Percentiles rank a stretch among this genome's conserved stretches.
phyloP scores from a whole-genome alignment of 2,888 invertebrate genomes.

The Nephrotoma appendiculata region DNA sequence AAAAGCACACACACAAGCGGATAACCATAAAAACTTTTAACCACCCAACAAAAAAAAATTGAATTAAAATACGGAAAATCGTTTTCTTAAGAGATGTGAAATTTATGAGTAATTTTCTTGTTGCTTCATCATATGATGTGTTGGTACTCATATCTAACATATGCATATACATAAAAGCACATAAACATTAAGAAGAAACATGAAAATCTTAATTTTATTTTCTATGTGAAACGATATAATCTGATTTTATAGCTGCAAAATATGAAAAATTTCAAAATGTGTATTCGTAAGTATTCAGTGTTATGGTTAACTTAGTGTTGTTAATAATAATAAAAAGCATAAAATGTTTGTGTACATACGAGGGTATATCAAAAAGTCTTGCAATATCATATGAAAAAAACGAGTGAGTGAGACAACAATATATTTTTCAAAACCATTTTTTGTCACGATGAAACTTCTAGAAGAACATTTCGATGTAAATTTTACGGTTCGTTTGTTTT shows the following conservation, averaged over 20 bases:
- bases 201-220: neutral
- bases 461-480: too few relatives aligned
- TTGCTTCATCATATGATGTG: neutral
- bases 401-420: too few relatives aligned
- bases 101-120: neutral
- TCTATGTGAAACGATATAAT: neutral
- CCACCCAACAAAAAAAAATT: neutral
- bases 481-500: too few relatives aligned
- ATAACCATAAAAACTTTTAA: neutral
- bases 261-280: too few relatives aligned
- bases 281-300: too few relatives aligned
- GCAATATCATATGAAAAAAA: too few relatives aligned
- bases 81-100: neutral
- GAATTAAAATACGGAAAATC: neutral
- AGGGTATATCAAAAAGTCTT: too few relatives aligned
- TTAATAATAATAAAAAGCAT: too few relatives aligned
- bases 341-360: too few relatives aligned
- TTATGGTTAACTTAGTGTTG: too few relatives aligned
- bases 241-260: neutral
- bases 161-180: neutral
- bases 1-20: neutral
- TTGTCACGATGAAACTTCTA: too few relatives aligned
- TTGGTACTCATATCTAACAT: neutral
- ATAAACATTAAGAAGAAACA: neutral
- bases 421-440: too few relatives aligned